Evolutionary conservation across 2,888 invertebrate genomes (phyloP), one percentile per base, ranked within the genome.

Genomic region (Gymnosoma rotundatum): DNA sequence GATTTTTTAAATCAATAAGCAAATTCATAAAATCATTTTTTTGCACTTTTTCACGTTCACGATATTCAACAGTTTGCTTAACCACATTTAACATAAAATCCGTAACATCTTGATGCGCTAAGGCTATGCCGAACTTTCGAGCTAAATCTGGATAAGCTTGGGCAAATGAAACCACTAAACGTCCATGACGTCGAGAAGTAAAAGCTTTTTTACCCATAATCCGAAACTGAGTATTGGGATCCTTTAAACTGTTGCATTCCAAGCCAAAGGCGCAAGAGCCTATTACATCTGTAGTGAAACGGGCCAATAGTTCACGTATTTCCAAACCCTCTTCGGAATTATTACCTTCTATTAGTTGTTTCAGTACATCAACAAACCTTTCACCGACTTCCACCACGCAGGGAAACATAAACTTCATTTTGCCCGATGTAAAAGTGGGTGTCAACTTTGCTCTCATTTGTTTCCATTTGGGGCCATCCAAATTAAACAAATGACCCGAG

Each of bases 11-110:
- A 82, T 93, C 92, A 89, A 94, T 92, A 10, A 94, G 88, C 1
- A 94, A 88, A 86, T 94, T 92, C 85, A 94, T 89, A 75, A 93
- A 94, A 86, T 94, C 93, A 83, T 93, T 93, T 58, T 93, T 86
- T 86, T 90, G 85, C 18, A 92, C 69, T 5, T 90, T 87, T 72
- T 89, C 86, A 86, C 90, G 81, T 63, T 92, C 92, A 5, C 93
- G 88, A 69, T 91, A 91, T 12, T 89, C 89, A 16, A 93, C 88
- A 0, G 92, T 92, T 1, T 92, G 91, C 9, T 88, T 88, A 0
- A 93, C 92, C 4, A 92, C 88, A 4, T 88, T 83, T 87, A 88
- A 87, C 42, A 89, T 91, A 74, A 91, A 91, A 1, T 86, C 74
- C 32, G 86, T 86, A 1, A 91, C 89, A 36, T 90, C 90, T 8